Evolutionary conservation across 2,797 vertebrate genomes (phyloP).

Genomic region (Corythornis leucogaster): DNA sequence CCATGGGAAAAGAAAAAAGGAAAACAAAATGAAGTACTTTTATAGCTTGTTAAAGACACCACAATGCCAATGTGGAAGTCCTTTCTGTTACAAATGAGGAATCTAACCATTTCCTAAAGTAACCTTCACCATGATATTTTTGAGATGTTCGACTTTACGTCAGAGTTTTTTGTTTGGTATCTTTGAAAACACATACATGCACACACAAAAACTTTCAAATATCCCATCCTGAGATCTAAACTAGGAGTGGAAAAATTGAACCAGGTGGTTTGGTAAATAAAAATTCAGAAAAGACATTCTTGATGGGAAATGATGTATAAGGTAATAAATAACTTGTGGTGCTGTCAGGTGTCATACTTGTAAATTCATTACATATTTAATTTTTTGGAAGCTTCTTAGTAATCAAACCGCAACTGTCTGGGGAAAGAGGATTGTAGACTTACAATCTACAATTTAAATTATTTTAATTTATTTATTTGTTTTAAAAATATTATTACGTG

Average conservation of each 20-base stretch:
- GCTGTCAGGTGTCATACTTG: neutral
- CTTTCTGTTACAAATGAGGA: neutral
- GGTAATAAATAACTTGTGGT: neutral
- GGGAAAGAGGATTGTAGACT: neutral
- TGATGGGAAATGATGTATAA: neutral
- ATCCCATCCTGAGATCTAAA: neutral
- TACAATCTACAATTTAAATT: neutral
- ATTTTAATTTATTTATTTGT: no score
- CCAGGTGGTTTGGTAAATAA: neutral
- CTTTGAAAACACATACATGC: neutral
- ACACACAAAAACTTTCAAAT: neutral
- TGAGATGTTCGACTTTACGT: neutral
- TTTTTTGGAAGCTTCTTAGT: neutral
- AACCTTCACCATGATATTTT: neutral
- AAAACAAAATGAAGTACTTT: neutral
- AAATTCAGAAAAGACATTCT: neutral
- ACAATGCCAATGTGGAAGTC: neutral
- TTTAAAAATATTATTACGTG: neutral
- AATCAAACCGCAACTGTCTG: neutral
- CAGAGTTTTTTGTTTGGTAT: neutral
- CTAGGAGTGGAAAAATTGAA: neutral
- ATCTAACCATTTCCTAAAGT: neutral
- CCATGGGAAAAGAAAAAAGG: neutral
- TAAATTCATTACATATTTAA: neutral
- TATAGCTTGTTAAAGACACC: neutral